Percentiles rank a stretch among this genome's conserved stretches.
Evolutionary conservation across 92 coral and sea anemone genomes (phyloP).

Genomic region (Ricordea florida): DNA sequence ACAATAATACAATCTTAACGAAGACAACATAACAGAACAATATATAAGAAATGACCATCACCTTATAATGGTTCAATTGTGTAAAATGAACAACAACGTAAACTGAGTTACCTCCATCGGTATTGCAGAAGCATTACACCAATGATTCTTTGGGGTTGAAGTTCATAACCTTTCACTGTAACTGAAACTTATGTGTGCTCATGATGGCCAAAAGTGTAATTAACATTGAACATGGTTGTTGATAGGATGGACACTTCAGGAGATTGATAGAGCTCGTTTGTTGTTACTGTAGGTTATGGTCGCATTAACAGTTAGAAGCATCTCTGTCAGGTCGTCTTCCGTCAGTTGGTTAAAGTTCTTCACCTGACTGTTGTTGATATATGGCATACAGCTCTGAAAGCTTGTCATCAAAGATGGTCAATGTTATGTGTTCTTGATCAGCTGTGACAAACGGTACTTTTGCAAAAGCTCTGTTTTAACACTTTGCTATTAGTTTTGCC

Average conservation of each 20-base stretch:
- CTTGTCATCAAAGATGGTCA: not conserved
- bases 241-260: constrained; percentile 6
- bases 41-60: constrained; percentile 14
- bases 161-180: no score
- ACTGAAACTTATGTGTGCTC: constrained; percentile 10
- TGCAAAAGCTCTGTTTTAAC: constrained; percentile 19
- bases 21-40: constrained; percentile 10
- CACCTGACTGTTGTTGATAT: no score
- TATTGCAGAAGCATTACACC: constrained; percentile 24
- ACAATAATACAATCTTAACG: constrained; percentile 7
- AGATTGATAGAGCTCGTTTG: constrained; percentile 16
- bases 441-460: constrained; percentile 24
- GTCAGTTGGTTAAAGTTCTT: constrained; percentile 49
- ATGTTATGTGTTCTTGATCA: not conserved
- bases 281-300: constrained; percentile 43
- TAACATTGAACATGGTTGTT: constrained; percentile 6
- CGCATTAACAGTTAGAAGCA: constrained; percentile 52
- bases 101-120: constrained; percentile 22
- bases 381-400: no score
- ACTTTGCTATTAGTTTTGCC: constrained; percentile 31
- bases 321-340: constrained; percentile 46
- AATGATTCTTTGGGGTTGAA: no score
- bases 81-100: constrained; percentile 34
- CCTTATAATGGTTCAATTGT: constrained; percentile 15
- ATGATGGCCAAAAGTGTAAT: constrained; percentile 28